Conservation (phyloP, 2,888 invertebrate species). For the Tenthredo scrophulariae region DNA sequence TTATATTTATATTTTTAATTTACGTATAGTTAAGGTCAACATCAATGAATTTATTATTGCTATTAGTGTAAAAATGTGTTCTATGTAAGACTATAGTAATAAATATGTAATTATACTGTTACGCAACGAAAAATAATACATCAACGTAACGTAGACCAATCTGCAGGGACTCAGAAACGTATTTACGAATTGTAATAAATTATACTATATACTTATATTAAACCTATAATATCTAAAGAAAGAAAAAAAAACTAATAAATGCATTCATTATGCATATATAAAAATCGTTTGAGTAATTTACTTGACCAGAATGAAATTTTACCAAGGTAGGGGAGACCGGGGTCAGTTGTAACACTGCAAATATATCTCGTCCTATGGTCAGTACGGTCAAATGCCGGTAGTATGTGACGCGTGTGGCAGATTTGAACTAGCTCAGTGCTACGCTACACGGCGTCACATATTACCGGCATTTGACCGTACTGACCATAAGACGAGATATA, state of each 20-base stretch:
- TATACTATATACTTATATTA: background rate
- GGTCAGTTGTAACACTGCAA: no score
- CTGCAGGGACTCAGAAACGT: background rate
- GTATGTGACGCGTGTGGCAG: no score
- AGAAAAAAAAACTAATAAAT: background rate
- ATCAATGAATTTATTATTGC: background rate
- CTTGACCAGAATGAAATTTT: no score
- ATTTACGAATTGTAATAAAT: conserved; percentile 1
- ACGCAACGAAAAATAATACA: background rate
- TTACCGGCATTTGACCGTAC: no score
- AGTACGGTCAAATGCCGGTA: no score
- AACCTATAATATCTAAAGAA: background rate
- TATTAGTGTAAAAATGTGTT: background rate
- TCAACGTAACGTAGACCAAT: background rate
- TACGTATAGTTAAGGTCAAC: background rate
- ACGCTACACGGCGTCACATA: no score
- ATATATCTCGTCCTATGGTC: no score
- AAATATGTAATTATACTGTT: background rate
- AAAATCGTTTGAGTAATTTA: background rate
- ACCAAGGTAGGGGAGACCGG: no score
- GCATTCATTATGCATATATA: background rate
- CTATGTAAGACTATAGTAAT: background rate
- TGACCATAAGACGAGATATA: no score
- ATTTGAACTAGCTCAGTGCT: no score
- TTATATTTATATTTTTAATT: background rate